Percentiles rank a stretch among this genome's conserved stretches.
Evolutionary conservation across 2,888 invertebrate genomes (phyloP).

Genomic region (Luperina testacea): DNA sequence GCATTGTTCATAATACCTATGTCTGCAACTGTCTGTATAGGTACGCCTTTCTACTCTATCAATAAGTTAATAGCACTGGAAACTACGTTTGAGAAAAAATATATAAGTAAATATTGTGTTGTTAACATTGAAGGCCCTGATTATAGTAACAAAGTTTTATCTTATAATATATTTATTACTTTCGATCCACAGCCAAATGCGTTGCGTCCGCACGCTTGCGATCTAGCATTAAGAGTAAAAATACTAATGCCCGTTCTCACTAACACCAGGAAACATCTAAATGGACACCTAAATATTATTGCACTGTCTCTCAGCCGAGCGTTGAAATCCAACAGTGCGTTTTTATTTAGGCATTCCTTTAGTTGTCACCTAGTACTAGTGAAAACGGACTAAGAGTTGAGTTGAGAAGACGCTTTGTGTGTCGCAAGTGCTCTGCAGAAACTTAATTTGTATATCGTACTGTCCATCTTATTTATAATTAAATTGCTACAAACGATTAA

Average conservation of each 20-base stretch:
- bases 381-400: slow-evolving; percentile 59
- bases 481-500: slow-evolving; percentile 76
- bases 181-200: slow-evolving; percentile 84
- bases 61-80: slow-evolving; percentile 72
- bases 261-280: slow-evolving; percentile 4
- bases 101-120: slow-evolving; percentile 67
- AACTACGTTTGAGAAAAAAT: slow-evolving; percentile 69
- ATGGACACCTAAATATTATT: background rate
- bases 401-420: slow-evolving; percentile 82
- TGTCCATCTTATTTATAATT: slow-evolving; percentile 84
- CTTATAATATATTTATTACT: slow-evolving; percentile 69
- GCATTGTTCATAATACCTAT: slow-evolving; percentile 76
- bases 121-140: slow-evolving; percentile 75
- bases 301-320: background rate
- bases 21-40: slow-evolving; percentile 76
- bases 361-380: background rate
- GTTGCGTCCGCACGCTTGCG: slow-evolving; percentile 75
- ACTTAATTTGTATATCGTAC: slow-evolving; percentile 87
- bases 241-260: slow-evolving; percentile 31
- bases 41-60: slow-evolving; percentile 73
- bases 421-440: slow-evolving; percentile 88
- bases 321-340: background rate
- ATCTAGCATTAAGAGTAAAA: slow-evolving; percentile 67
- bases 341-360: background rate
- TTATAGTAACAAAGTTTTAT: slow-evolving; percentile 75